These are phyloP conservation scores for Pachypanchax playfairii DNA, from an alignment of 2,113 vertebrate genomes.

Conservation along the genomic window DNA sequence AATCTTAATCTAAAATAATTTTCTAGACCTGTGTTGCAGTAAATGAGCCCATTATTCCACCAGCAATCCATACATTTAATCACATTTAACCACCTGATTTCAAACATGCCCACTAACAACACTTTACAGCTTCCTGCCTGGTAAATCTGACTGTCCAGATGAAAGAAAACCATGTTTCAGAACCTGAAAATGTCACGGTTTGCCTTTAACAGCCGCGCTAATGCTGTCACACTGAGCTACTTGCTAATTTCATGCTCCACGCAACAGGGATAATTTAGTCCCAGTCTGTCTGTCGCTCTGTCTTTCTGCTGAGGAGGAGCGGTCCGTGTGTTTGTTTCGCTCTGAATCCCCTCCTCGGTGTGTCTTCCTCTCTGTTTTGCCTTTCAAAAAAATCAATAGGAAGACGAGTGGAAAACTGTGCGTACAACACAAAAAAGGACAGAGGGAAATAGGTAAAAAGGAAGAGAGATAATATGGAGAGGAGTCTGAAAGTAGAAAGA, in stretches of 20 bases:
- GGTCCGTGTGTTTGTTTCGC: slow-evolving; percentile 17
- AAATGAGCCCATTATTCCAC: slow-evolving; percentile 22
- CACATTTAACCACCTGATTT: slow-evolving; percentile 15
- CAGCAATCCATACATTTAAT: slow-evolving; percentile 15
- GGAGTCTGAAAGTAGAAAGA: slow-evolving; percentile 12
- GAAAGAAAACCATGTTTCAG: slow-evolving; percentile 49
- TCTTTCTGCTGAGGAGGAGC: slow-evolving; percentile 23
- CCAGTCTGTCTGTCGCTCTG: slow-evolving; percentile 49
- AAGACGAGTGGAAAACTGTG: slow-evolving; percentile 1
- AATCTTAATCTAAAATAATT: slow-evolving; percentile 19
- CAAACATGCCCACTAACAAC: slow-evolving; percentile 17
- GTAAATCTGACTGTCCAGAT: slow-evolving; percentile 21
- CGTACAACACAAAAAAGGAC: not conserved
- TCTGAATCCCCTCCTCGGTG: slow-evolving; percentile 29
- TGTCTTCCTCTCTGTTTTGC: slow-evolving; percentile 15
- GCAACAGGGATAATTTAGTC: slow-evolving; percentile 74
- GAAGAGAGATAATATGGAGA: not conserved
- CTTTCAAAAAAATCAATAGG: slow-evolving; percentile 44
- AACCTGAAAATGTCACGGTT: slow-evolving; percentile 61
- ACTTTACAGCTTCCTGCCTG: slow-evolving; percentile 28
- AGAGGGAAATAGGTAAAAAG: not conserved
- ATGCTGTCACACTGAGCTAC: slow-evolving; percentile 74
- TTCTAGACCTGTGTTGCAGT: slow-evolving; percentile 1
- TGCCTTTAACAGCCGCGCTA: slow-evolving; percentile 70
- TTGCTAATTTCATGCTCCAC: slow-evolving; percentile 77